Evolutionary conservation across 2,797 vertebrate genomes (phyloP), one percentile per base, ranked within the genome.

Genomic region (Cossypha heuglini): DNA sequence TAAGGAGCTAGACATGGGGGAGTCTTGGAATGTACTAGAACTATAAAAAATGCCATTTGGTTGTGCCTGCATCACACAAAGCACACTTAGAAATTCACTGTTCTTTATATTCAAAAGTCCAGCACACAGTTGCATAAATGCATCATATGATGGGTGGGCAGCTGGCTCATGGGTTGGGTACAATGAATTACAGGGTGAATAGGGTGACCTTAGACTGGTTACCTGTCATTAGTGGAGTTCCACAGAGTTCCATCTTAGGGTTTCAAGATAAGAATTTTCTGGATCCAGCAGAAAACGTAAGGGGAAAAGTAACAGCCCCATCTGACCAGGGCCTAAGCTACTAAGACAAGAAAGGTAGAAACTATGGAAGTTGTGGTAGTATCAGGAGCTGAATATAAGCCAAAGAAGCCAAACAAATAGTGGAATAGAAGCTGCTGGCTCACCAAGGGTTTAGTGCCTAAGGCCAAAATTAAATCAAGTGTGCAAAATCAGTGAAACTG

Each of bases 111-210:
- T 61, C 42, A 77, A 67, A 78, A 54, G 11, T 52, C 15, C 75
- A 45, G 15, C 6, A 38, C 8, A 11, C 6, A 33, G 13, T 2
- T 67, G 19, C 5, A 68, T 24, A 33, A 61, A 59, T 19, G 7
- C 19, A 28, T 16, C 18, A 4, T 16, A 28, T 29, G 29, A 24
- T 20, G 62, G 28, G 13, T 33, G 46, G 31, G 24, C 38, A 59
- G 9, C 1, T 13, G 45, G n/a, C 21, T 49, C 61, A 31, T 0
- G 1, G 21, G 6, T 15, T 37, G 18, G 28, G 28, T 19, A 59
- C n/a, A 45, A 19, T 1, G 4, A 10, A 6, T 51, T 66, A 6
- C 17, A 22, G 37, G 37, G 37, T n/a, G n/a, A 38, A 67, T 43
- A n/a, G 15, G 28, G 33, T 67, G n/a, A 45, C 54, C 28, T 51